phyloP scores from a whole-genome alignment of 2,888 invertebrate genomes.

The Aethes cnicana region DNA sequence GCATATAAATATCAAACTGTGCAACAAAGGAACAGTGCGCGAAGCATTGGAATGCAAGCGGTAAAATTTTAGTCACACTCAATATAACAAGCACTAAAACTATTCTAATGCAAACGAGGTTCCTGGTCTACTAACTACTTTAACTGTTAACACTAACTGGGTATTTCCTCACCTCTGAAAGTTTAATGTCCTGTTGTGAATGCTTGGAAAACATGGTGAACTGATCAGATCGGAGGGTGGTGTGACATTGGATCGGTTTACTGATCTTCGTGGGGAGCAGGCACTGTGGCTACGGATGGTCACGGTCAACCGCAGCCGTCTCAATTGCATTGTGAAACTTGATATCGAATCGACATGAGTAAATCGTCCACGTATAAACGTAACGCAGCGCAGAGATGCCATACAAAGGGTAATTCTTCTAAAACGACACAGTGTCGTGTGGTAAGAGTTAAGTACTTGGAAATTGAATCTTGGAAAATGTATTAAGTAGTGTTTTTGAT shows the following conservation, averaged over 20 bases:
- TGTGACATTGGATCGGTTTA: conserved; percentile 67
- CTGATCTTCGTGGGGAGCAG: conserved; percentile 39
- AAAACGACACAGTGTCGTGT: too few species aligned
- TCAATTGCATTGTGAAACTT: conserved; percentile 39
- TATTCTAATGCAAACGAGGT: conserved; percentile 15
- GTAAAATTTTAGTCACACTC: conserved; percentile 48
- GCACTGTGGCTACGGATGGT: conserved; percentile 52
- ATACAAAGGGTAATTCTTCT: too few species aligned
- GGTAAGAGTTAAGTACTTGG: too few species aligned
- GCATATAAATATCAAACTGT: conserved; percentile 50
- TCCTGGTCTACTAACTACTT: conserved; percentile 32
- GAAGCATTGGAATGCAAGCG: conserved; percentile 66
- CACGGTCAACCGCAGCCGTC: conserved; percentile 33
- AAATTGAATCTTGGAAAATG: too few species aligned
- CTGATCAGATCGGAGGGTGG: conserved; percentile 57
- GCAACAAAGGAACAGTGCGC: conserved; percentile 61
- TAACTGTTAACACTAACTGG: conserved; percentile 29
- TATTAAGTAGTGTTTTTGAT: too few species aligned
- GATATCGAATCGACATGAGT: conserved; percentile 28
- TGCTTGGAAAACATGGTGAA: conserved; percentile 78
- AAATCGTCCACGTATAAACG: too few species aligned
- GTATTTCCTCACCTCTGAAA: conserved; percentile 69
- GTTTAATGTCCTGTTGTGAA: conserved; percentile 63
- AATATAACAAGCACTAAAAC: conserved; percentile 33
- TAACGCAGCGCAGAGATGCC: too few species aligned